Evolutionary conservation across 2,888 invertebrate species (phyloP).

Genomic region (Pyrgus malvae): DNA sequence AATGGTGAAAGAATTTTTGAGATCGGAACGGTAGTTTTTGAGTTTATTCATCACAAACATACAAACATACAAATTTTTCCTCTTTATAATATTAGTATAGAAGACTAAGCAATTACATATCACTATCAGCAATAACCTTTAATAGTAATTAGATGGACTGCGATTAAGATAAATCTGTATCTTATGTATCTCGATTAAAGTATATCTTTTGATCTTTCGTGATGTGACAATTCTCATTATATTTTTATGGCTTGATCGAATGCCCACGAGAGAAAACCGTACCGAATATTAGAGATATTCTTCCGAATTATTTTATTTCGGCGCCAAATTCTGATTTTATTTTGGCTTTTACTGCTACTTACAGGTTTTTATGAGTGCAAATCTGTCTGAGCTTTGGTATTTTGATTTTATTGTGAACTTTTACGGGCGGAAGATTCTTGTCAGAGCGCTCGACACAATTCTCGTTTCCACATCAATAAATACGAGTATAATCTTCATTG

Average conservation of each 20-base stretch:
- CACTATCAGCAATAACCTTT: too few relatives aligned
- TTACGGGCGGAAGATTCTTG: background rate
- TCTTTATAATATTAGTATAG: too few relatives aligned
- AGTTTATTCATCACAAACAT: too few relatives aligned
- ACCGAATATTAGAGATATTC: conserved; percentile 14
- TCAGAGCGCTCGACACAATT: background rate
- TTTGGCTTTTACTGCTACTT: conserved; percentile 11
- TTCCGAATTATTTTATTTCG: background rate
- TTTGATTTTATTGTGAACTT: conserved; percentile 7
- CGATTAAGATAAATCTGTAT: too few relatives aligned
- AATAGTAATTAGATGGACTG: too few relatives aligned
- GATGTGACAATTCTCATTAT: conserved; percentile 29
- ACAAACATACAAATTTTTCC: too few relatives aligned
- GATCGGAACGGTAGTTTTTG: too few relatives aligned
- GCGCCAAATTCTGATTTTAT: conserved; percentile 10
- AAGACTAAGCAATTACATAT: too few relatives aligned
- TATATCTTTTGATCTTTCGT: background rate
- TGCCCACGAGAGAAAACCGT: conserved; percentile 18
- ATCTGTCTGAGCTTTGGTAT: background rate
- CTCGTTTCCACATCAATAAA: background rate
- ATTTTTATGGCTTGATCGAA: conserved; percentile 38
- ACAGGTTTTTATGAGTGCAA: conserved; percentile 9
- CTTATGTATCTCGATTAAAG: too few relatives aligned
- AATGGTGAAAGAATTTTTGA: too few relatives aligned
- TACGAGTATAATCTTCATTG: background rate